Evolutionary conservation across 2,888 invertebrate genomes (phyloP).

Genomic region (Coenonympha arcania): DNA sequence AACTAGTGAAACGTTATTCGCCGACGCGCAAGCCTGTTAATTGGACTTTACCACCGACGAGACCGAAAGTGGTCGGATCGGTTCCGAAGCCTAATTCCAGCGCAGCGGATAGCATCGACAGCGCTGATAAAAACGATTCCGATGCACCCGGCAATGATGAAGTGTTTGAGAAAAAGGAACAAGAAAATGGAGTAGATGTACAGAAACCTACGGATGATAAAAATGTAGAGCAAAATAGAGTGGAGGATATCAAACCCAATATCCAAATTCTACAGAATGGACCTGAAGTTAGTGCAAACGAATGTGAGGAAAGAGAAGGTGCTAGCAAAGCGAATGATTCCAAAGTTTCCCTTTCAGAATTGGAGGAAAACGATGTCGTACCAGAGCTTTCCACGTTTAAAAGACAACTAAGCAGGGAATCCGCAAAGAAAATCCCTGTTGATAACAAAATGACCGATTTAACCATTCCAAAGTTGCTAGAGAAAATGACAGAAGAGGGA

Average conservation of each 20-base stretch:
- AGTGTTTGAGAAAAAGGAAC: constrained; percentile 50
- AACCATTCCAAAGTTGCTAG: constrained; percentile 59
- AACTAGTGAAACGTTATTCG: constrained; percentile 64
- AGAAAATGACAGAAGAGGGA: constrained; percentile 58
- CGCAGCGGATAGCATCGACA: constrained; percentile 47
- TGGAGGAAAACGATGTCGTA: constrained; percentile 59
- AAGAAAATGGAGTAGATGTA: constrained; percentile 29
- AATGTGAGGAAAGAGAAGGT: constrained; percentile 30
- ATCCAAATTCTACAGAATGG: constrained; percentile 47
- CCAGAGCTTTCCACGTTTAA: constrained; percentile 54
- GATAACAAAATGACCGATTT: constrained; percentile 51
- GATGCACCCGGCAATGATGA: constrained; percentile 50
- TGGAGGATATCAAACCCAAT: constrained; percentile 33
- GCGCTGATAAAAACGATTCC: constrained; percentile 37
- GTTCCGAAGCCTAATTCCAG: constrained; percentile 61
- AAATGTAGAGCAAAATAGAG: constrained; percentile 21
- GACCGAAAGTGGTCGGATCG: constrained; percentile 60
- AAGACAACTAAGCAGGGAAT: constrained; percentile 51
- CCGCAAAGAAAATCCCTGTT: constrained; percentile 40
- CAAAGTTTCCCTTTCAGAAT: constrained; percentile 50
- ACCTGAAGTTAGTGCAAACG: constrained; percentile 33
- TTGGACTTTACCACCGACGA: constrained; percentile 65
- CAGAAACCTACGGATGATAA: constrained; percentile 24
- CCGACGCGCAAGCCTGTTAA: constrained; percentile 65
- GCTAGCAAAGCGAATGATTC: constrained; percentile 38